Evolutionary conservation across 2,113 vertebrate genomes (phyloP), one percentile per base, ranked within the genome.

Genomic region (Nothobranchius furzeri): DNA sequence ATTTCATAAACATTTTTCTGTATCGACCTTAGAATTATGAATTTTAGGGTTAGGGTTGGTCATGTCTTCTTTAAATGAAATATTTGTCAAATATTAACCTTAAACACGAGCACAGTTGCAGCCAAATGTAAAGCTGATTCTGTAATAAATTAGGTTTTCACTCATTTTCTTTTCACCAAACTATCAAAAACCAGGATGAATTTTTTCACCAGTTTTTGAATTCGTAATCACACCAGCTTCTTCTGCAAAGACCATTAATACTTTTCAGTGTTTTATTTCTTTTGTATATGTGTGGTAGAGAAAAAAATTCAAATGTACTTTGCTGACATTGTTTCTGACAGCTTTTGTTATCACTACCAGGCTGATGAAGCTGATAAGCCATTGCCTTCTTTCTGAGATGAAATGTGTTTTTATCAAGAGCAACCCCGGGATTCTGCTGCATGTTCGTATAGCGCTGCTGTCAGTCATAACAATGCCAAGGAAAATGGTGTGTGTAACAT

Each of bases 111-210:
- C 46, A 30, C 4, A 30, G 30, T 30, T 30, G 30, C 35, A 50
- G 55, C 60, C 20, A 20, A 20, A 20, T 20, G 20, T 20, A 20
- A 20, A 20, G 20, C 20, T 35, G 1, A 20, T 30, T 56, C 20
- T 64, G 25, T 30, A 30, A 68, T 56, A 61, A 43, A 60, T 75
- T 64, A 69, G 51, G 66, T 76, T 59, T 60, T 12, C 43, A 6
- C 52, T 59, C 13, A 47, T 52, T 65, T 13, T 20, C 25, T 12
- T 69, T 73, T 60, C 7, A 47, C 67, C 14, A 30, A 49, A 37
- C n/a, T 66, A 42, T 62, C 24, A 14, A 46, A 40, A 14, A 56
- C 50, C 20, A 20, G 20, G 20, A 20, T 20, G 20, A 20, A 20
- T 20, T 20, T 20, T 20, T 20, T 20, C 20, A 20, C 20, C 15